phyloP scores from a whole-genome alignment of 2,113 vertebrate species.

The Protobothrops mucrosquamatus region DNA sequence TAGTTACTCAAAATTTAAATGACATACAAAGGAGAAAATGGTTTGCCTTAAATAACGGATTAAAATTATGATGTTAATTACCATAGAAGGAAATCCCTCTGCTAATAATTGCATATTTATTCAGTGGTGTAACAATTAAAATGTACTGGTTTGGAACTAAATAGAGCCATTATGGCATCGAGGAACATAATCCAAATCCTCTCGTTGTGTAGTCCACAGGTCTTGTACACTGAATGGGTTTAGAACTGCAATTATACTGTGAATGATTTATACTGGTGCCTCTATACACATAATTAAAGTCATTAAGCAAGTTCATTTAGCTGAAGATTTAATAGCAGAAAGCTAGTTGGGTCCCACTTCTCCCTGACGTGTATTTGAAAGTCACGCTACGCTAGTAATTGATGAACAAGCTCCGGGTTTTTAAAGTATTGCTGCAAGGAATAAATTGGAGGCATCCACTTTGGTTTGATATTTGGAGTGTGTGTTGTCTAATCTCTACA shows the following conservation, averaged over 20 bases:
- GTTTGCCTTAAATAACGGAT: background rate
- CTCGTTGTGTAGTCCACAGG: background rate
- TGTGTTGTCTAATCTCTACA: background rate
- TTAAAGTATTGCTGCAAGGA: background rate
- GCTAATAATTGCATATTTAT: background rate
- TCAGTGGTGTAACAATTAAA: background rate
- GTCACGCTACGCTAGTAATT: background rate
- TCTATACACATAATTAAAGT: background rate
- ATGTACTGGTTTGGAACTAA: background rate
- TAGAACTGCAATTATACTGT: background rate
- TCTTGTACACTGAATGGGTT: background rate
- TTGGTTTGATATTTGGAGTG: background rate
- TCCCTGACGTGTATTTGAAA: background rate
- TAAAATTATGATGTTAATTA: background rate
- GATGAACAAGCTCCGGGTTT: background rate
- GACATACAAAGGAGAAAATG: background rate
- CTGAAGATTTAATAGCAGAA: background rate
- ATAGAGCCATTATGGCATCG: background rate
- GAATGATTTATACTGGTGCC: background rate
- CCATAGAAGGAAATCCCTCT: background rate
- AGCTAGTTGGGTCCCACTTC: background rate
- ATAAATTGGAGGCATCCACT: background rate
- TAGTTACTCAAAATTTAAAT: background rate
- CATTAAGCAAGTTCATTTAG: background rate
- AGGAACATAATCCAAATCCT: background rate